Evolutionary conservation across 2,797 vertebrate genomes (phyloP).

Genomic region (Iguana delicatissima): DNA sequence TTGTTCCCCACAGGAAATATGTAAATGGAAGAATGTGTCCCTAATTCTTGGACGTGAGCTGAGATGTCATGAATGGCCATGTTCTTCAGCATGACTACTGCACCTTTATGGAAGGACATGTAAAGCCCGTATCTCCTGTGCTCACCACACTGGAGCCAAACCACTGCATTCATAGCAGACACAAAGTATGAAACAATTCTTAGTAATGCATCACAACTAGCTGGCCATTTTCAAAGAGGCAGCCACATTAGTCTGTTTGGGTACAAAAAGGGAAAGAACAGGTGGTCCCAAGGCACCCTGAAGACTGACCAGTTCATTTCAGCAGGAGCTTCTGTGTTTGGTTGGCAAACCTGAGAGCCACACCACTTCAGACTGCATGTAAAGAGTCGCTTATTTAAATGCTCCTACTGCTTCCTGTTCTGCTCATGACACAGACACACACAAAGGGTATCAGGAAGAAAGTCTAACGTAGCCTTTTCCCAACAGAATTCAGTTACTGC

Average conservation of each 20-base stretch:
- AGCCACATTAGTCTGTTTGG: too few relatives aligned
- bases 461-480: background rate
- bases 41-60: background rate
- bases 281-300: too few relatives aligned
- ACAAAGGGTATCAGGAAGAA: background rate
- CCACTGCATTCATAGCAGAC: too few relatives aligned
- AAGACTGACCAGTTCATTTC: too few relatives aligned
- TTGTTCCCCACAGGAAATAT: background rate
- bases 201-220: background rate
- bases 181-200: background rate
- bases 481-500: too few relatives aligned
- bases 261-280: too few relatives aligned
- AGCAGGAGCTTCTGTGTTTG: background rate
- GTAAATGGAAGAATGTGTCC: background rate
- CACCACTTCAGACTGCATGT: background rate
- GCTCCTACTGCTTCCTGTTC: background rate
- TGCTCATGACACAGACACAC: background rate
- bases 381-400: background rate
- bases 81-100: background rate
- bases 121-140: too few relatives aligned
- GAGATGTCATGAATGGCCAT: background rate
- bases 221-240: too few relatives aligned
- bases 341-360: background rate
- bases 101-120: background rate
- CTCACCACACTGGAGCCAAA: background rate